Base-by-base conservation (phyloP, 2,888 invertebrate genomes). In the Cloeon dipterum region DNA sequence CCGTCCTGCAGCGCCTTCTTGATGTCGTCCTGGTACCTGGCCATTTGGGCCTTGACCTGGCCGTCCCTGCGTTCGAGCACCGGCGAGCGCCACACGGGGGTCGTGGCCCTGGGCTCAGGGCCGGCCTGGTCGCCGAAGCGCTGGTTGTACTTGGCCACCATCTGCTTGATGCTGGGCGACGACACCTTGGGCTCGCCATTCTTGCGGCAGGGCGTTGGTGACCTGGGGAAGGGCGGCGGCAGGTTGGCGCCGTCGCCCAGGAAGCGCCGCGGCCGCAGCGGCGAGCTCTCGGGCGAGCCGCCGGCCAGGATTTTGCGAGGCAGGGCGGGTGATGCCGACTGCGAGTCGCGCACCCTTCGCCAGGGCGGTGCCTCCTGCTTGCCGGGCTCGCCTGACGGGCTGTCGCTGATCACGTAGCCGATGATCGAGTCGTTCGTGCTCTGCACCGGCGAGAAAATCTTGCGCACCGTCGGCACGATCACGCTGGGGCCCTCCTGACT, bases 401-500 rank as follows among this genome's bases (percentile, higher is more conserved):
- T 29, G 14, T 29, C 29, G 16, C 29, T 29, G 5, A 29, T 29
- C 7, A 29, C 29, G n/a, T 29, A 29, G n/a, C 29, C 29, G 14
- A 29, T 29, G n/a, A 29, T 29, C n/a, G 5, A 8, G 48, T 64
- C 64, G n/a, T 64, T 64, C 36, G 63, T 63, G 39, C 66, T 57
- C 2, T 67, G 65, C 4, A 75, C 66, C 0, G 79, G 74, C 0
- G 77, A 75, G 43, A 81, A 81, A 45, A 81, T 68, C 58, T 77
- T 79, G 38, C 78, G 64, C 29, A 76, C 79, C 0, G 81, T 82
- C 54, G 76, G 79, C 0, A 81, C 75, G 43, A 81, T 75, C 1
- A 81, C 66, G 50, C 74, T 77, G 34, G 25, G 17, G 36, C 35
- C 18, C 35, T 26, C 25, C 26, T 40, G 14, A 36, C 32, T 4